Evolutionary conservation across 2,888 invertebrate species (phyloP), one percentile per base, ranked within the genome.

Genomic region (Diabrotica balteata): DNA sequence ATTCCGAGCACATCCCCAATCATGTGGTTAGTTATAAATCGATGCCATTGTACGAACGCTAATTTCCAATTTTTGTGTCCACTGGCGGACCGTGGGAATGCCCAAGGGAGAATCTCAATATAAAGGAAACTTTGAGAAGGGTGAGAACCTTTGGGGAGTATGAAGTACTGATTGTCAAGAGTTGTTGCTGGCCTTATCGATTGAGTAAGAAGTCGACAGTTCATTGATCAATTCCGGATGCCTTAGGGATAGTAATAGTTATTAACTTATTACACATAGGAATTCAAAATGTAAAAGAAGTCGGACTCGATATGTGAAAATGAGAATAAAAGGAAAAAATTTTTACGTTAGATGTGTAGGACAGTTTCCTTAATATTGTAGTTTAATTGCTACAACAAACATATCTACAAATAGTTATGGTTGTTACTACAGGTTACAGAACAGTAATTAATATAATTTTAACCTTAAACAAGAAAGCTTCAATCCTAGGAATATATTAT

Each of bases 161-260:
- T 43, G 49, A 45, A 62, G 53, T 66, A 53, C 65, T 53, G 66
- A 69, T 66, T 42, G 63, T 66, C 69, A 62, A 63, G 62, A 58
- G 58, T 59, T 63, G 59, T 55, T 54, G 58, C 50, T 66, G n/a
- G 11, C 59, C 62, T 59, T 63, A 69, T 69, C 68, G 68, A 66
- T 69, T 53, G 22, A 46, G 22, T 32, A 54, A 32, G 46, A 62
- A 53, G 49, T 52, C 47, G 66, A 59, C 66, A 66, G 62, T 69
- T 66, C 65, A 61, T 69, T 69, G 64, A 58, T 64, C 64, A 69
- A 63, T 69, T 62, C 55, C 51, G 62, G 51, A 59, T 50, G 55
- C 63, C 50, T 42, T 22, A 45, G 59, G 63, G 63, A 64, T 58
- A 46, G 44, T 64, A 64, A 64, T 52, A 52, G 52, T 58, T 58